Evolutionary conservation across 2,113 vertebrate genomes (phyloP).

Genomic region (Sinocyclocheilus grahami): DNA sequence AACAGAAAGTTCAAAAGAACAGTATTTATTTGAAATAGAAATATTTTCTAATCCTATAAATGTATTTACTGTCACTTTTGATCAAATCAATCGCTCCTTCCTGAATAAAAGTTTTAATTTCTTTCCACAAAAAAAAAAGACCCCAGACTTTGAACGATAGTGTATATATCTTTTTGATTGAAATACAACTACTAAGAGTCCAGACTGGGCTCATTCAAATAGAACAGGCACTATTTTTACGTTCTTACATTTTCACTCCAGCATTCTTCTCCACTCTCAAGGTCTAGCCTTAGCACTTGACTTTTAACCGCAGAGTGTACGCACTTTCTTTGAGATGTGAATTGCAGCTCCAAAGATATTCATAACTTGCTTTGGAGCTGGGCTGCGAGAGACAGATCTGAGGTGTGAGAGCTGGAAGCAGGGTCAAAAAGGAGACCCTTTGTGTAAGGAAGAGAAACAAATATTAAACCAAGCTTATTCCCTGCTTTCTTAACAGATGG

Average conservation of each 20-base stretch:
- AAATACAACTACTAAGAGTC: no score
- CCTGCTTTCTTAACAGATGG: slow-evolving; percentile 11
- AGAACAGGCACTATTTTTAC: not conserved
- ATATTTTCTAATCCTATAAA: no score
- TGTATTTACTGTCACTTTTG: no score
- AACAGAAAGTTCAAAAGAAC: no score
- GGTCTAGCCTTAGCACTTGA: not conserved
- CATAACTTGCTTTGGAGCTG: not conserved
- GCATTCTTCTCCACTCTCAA: not conserved
- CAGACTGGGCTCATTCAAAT: not conserved
- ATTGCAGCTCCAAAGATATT: not conserved
- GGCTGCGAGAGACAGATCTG: no score
- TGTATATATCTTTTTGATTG: no score
- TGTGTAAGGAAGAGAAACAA: not conserved
- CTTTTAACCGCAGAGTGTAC: not conserved
- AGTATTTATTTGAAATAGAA: no score
- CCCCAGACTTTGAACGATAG: no score
- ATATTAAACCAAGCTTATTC: slow-evolving; percentile 7
- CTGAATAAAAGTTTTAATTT: no score
- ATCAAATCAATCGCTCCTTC: no score
- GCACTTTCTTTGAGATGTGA: not conserved
- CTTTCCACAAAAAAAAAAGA: no score
- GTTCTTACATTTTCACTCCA: not conserved
- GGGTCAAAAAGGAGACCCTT: not conserved
- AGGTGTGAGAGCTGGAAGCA: slow-evolving; percentile 15